Evolutionary conservation across 2,113 vertebrate genomes (phyloP), one percentile per base, ranked within the genome.

Genomic region (Dipodomys ordii): DNA sequence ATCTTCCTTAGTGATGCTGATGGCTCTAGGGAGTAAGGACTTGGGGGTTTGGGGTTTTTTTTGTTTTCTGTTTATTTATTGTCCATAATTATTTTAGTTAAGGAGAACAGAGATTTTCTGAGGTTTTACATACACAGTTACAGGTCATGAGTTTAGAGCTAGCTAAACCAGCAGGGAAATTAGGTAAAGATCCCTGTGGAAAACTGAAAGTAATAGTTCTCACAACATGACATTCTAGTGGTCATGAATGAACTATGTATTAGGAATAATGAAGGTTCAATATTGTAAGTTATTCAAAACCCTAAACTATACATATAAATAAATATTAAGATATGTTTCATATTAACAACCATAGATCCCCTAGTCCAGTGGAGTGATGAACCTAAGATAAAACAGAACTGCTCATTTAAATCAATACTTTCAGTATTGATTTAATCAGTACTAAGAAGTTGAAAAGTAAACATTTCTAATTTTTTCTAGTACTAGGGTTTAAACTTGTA

Each of bases 161-260:
- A 68, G n/a, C 27, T 72, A 87, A 87, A 23, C 23, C 27, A 88
- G 65, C 71, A 87, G 30, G 49, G 77, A 86, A 83, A 4, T 23
- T 92, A 49, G 7, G 2, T 27, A 27, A 88, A 44, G 79, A 93
- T 69, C 65, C 62, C 57, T 16, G 35, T 27, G n/a, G 39, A 87
- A 91, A 85, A 88, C 16, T 71, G 15, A 91, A 86, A 85, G 49
- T 20, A 22, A 71, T 32, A 88, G 57, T 87, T 87, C 16, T 94
- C 67, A 94, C 15, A 80, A 2, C 72, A 27, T 87, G 62, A 68
- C 67, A 57, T 94, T 76, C 83, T 76, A 49, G 65, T 73, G 71
- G 62, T 53, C 87, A 60, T 53, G 67, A 89, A 84, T 92, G 39
- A 49, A 20, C 16, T 86, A 9, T n/a, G 15, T 91, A 25, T 49